Conservation (phyloP, 2,797 vertebrate species). For the Kryptopterus vitreolus region DNA sequence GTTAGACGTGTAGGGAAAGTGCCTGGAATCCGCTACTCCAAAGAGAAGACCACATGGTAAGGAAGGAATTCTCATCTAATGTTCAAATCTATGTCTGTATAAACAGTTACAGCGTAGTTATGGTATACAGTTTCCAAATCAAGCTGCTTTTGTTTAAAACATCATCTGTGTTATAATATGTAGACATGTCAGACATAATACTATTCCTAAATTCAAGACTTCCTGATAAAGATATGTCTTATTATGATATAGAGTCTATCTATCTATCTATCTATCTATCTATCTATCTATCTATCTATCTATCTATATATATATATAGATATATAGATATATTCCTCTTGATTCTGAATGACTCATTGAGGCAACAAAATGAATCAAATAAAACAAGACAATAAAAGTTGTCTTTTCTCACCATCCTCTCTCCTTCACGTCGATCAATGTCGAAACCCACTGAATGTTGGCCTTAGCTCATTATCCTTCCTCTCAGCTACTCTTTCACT, state of each 20-base stretch:
- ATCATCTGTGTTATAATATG: not conserved
- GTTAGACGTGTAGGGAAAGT: constrained; percentile 93
- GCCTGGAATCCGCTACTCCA: constrained; percentile 94
- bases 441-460: constrained; percentile 57
- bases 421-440: constrained; percentile 38
- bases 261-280: no score
- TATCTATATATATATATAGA: no score
- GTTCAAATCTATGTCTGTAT: not conserved
- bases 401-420: not conserved
- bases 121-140: not conserved
- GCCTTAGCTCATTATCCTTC: constrained; percentile 64
- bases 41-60: constrained; percentile 97
- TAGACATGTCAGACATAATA: not conserved
- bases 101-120: not conserved
- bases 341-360: constrained; percentile 24
- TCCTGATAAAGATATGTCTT: not conserved
- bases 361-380: not conserved
- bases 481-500: constrained; percentile 69
- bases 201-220: not conserved
- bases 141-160: not conserved
- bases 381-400: constrained; percentile 14
- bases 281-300: no score
- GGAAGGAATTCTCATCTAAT: constrained; percentile 10
- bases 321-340: not conserved
- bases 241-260: no score